Conservation (phyloP, 2,113 vertebrate genomes). For the Ptilorrhoa leucosticta region DNA sequence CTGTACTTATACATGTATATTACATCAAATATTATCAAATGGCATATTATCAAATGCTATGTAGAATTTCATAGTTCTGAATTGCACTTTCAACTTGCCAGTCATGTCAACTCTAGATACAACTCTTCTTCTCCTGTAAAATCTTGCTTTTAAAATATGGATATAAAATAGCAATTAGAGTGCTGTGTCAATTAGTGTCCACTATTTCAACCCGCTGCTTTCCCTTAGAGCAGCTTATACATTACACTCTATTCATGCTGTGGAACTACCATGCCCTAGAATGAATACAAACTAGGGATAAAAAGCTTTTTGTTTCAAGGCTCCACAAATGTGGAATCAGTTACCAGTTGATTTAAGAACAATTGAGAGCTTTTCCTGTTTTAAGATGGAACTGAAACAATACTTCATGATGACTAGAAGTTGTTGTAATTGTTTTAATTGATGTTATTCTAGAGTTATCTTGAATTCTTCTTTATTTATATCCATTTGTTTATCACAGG, state of each 20-base stretch:
- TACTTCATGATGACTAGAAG: slow-evolving; percentile 71
- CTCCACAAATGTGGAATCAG: slow-evolving; percentile 72
- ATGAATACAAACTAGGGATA: slow-evolving; percentile 65
- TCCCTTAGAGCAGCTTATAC: slow-evolving; percentile 32
- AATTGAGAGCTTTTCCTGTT: slow-evolving; percentile 72
- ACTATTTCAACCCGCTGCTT: slow-evolving; percentile 24
- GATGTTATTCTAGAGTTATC: slow-evolving; percentile 72
- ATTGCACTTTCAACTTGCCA: neutral
- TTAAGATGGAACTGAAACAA: slow-evolving; percentile 74
- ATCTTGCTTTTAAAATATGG: neutral
- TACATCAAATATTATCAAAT: no score
- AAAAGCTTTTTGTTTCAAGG: slow-evolving; percentile 71
- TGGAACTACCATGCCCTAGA: slow-evolving; percentile 30
- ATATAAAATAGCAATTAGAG: slow-evolving; percentile 5
- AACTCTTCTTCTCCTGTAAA: neutral
- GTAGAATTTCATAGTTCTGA: neutral
- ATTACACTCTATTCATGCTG: slow-evolving; percentile 32
- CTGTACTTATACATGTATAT: neutral
- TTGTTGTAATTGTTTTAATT: slow-evolving; percentile 73
- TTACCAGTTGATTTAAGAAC: slow-evolving; percentile 73
- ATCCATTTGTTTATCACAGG: slow-evolving; percentile 65
- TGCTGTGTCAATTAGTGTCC: neutral
- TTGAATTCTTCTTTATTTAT: slow-evolving; percentile 73
- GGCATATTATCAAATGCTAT: neutral
- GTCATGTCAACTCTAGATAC: neutral